Evolutionary conservation across 2,888 invertebrate genomes (phyloP), one percentile per base, ranked within the genome.

Genomic region (Blastobasis adustella): DNA sequence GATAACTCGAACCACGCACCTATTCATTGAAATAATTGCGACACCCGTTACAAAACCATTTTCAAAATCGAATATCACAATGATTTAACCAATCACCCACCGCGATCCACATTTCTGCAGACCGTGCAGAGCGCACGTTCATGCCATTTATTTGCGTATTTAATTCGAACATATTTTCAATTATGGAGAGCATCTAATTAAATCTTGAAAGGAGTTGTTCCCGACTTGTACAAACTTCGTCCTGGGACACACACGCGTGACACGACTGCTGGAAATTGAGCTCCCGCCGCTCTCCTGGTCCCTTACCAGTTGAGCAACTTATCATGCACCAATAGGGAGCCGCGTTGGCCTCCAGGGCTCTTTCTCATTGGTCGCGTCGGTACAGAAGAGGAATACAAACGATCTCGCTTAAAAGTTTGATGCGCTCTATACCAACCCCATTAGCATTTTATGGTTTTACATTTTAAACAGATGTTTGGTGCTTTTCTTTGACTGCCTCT

Each of bases 401-500:
- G 82, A 76, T 69, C 68, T 71, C 78, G 77, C 81, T 84, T 83
- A 81, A 79, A 79, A 86, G 76, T 84, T 84, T 82, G 78, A 84
- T 79, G 73, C 74, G 71, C 76, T 77, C 77, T 45, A 76, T 80
- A 78, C 82, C 81, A 82, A 81, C 82, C 79, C 76, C 76, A 82
- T 85, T 82, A 79, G 62, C 69, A 72, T 79, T 79, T 82, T 73
- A 81, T 72, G 76, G 75, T 78, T 79, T 77, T 71, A 81, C 81
- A 77, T 83, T 80, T 76, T 72, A 76, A 82, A 71, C 78, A 79
- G 75, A 76, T 81, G 80, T 73, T 74, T 68, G 66, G 61, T 59
- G 59, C 60, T 57, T 51, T 54, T n/a, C 23, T 23, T 23, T 23
- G 23, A 23, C 23, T 23, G 23, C 23, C 23, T 23, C 23, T 23